Percentiles rank a stretch among this genome's conserved stretches.
Evolutionary conservation across 2,113 vertebrate species (phyloP).

Genomic region (Notiomystis cincta): DNA sequence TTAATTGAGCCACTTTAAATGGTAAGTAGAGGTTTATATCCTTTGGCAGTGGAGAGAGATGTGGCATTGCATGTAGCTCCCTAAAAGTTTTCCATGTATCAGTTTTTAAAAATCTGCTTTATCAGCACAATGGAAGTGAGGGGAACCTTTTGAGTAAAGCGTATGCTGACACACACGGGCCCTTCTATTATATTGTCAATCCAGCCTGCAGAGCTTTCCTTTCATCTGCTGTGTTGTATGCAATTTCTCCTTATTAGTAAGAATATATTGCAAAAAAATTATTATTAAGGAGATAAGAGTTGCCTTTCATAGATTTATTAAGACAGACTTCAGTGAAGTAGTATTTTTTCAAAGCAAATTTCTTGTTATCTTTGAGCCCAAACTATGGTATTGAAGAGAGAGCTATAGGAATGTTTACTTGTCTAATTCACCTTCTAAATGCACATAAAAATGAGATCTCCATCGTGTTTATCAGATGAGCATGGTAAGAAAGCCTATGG

Average conservation of each 20-base stretch:
- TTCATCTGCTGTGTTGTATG: not conserved
- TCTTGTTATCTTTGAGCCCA: not conserved
- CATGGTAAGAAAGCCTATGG: not conserved
- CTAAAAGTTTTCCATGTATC: not conserved
- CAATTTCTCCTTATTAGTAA: not conserved
- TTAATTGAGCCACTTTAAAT: not conserved
- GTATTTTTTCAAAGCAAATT: not conserved
- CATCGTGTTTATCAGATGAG: not conserved
- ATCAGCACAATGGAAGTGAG: not conserved
- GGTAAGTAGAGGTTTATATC: not conserved
- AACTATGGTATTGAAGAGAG: not conserved
- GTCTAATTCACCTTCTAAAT: not conserved
- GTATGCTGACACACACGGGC: not conserved
- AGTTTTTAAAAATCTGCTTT: not conserved
- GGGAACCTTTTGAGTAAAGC: not conserved
- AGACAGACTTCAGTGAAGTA: not conserved
- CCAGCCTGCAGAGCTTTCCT: not conserved
- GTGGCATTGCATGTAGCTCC: not conserved
- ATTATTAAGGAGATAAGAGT: constrained; percentile 11
- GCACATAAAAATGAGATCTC: not conserved
- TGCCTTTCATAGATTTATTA: constrained; percentile 11
- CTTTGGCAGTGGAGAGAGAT: not conserved
- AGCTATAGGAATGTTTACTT: not conserved
- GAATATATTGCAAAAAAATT: not conserved
- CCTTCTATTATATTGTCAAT: not conserved